Percentiles rank a stretch among this genome's conserved stretches.
Evolutionary conservation across 2,113 vertebrate genomes (phyloP).

Genomic region (Crocuta crocuta): DNA sequence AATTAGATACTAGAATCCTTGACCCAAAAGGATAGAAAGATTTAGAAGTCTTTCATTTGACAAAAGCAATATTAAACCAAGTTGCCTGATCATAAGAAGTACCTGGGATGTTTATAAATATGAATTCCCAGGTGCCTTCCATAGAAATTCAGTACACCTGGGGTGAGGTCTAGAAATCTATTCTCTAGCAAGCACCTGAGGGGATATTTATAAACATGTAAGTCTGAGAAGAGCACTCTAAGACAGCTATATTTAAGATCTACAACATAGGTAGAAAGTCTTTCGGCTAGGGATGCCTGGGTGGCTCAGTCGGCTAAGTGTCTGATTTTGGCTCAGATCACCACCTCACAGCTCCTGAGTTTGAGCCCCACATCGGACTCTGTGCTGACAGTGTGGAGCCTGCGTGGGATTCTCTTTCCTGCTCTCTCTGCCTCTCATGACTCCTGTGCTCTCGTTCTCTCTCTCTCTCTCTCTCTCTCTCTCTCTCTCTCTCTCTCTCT

Average conservation of each 20-base stretch:
- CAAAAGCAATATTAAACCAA: background rate
- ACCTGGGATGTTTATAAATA: background rate
- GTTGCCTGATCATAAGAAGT: background rate
- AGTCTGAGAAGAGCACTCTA: background rate
- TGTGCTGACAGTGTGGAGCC: no score
- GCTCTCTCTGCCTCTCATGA: no score
- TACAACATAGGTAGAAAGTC: background rate
- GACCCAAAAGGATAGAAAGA: background rate
- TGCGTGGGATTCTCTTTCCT: no score
- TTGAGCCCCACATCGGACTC: no score
- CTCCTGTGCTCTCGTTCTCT: no score
- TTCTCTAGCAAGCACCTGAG: background rate
- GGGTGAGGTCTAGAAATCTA: background rate
- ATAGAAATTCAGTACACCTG: background rate
- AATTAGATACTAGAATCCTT: background rate
- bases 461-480: no score
- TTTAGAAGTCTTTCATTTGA: constrained; percentile 22
- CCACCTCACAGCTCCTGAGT: no score
- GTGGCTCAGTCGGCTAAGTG: no score
- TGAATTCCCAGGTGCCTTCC: background rate
- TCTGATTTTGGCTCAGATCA: no score
- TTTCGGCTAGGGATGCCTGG: background rate
- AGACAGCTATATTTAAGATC: background rate
- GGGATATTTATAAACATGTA: background rate
- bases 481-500: no score